Conservation (phyloP, 2,113 vertebrate genomes). For the Terrapene triunguis region DNA sequence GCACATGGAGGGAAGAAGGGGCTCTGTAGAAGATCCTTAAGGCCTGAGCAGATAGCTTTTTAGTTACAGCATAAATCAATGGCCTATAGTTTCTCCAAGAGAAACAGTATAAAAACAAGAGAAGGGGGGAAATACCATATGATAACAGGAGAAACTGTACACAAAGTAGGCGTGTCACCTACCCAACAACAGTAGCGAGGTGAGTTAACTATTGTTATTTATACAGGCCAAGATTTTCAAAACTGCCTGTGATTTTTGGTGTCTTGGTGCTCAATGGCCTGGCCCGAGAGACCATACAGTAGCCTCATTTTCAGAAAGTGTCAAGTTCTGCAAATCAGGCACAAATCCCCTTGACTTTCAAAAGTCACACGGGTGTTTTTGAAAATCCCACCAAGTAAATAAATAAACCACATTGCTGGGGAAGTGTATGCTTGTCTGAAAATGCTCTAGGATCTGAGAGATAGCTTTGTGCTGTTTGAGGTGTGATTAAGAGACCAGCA, state of each 20-base stretch:
- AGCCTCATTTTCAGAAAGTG: background rate
- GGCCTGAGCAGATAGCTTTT: background rate
- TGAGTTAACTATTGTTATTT: background rate
- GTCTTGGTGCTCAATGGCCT: background rate
- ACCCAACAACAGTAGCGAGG: background rate
- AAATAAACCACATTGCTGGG: background rate
- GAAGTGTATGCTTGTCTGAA: constrained; percentile 8
- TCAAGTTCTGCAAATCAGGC: background rate
- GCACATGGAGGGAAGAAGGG: background rate
- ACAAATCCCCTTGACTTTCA: background rate
- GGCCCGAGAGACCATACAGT: background rate
- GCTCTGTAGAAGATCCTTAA: background rate
- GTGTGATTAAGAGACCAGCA: constrained; percentile 15
- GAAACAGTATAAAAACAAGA: background rate
- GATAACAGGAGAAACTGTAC: background rate
- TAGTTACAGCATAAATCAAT: background rate
- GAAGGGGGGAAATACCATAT: background rate
- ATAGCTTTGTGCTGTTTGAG: background rate
- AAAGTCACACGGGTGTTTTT: background rate
- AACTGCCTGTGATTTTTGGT: background rate
- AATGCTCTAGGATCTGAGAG: constrained; percentile 9
- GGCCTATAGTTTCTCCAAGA: background rate
- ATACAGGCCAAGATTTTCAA: background rate
- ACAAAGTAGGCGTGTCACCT: background rate
- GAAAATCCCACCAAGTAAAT: background rate